Base-by-base conservation (phyloP, 2,888 invertebrate genomes). In the Cerceris ruficornis region DNA sequence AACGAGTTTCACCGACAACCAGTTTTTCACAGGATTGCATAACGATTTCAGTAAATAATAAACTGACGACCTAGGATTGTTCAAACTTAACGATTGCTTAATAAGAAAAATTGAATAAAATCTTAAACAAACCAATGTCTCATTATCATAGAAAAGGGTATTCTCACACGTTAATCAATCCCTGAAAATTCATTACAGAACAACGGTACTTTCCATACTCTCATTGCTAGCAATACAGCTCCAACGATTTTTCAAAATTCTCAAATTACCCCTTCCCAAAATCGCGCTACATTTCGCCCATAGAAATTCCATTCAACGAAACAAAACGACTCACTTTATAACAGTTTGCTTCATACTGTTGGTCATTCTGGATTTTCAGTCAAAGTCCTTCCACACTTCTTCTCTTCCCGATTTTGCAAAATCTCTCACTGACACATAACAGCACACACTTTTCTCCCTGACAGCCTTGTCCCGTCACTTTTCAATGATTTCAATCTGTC, bases 281-380 rank as follows among this genome's bases (percentile, higher is more conserved):
- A 2, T 28, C 2, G 28, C 28, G 28, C 28, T 28, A 28, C 13
- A 50, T 50, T n/a, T 50, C 50, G 50, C 50, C 6, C 6, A 7
- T 11, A 61, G 59, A 15, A 6, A 13, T 54, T 9, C 8, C 17
- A 9, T n/a, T 43, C 42, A 13, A 68, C 8, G 41, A 67, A 72
- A 72, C 58, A 59, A 69, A 55, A 46, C 50, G 77, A 93, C 94
- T 93, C 92, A 93, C 94, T 93, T 93, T 87, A 94, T 94, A 75
- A 94, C 93, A 17, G 94, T 94, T 82, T 94, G 94, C 88, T 94
- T 93, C 90, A 94, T 93, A 80, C 93, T 93, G 86, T 93, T 93
- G 71, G 93, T 94, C 94, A 93, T 94, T 75, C 62, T 83, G 77
- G 28, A 7, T 11, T 42, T 42, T 46, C 64, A 41, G 62, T 60